These are phyloP conservation scores for Lasioglossum villosulum DNA, from an alignment of 2,888 invertebrate species.

Conservation along the genomic window DNA sequence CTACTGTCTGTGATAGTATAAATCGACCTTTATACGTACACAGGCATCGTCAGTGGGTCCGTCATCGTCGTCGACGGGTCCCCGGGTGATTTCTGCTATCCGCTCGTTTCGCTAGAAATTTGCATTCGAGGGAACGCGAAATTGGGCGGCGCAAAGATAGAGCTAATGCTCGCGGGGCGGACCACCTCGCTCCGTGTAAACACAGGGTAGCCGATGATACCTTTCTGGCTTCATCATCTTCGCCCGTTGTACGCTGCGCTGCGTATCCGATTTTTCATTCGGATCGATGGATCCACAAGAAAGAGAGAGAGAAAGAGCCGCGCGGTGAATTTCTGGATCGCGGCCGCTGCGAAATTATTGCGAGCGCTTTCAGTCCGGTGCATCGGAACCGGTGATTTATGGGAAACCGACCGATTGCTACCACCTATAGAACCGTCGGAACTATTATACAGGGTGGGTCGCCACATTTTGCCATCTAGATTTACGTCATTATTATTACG, in stretches of 20 bases:
- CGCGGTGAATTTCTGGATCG: slow-evolving; percentile 37
- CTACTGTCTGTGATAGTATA: too few relatives aligned
- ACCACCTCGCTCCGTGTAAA: slow-evolving; percentile 75
- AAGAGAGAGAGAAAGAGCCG: background rate
- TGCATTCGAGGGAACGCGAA: slow-evolving; percentile 78
- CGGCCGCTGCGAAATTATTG: slow-evolving; percentile 26
- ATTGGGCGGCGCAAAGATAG: slow-evolving; percentile 78
- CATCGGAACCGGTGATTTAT: background rate
- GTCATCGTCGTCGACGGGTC: slow-evolving; percentile 52
- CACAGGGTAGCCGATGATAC: slow-evolving; percentile 79
- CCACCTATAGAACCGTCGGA: background rate
- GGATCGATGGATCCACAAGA: slow-evolving; percentile 24
- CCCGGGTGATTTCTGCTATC: slow-evolving; percentile 75
- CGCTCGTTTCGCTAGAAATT: slow-evolving; percentile 79
- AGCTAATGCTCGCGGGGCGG: slow-evolving; percentile 76
- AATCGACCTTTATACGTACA: too few relatives aligned
- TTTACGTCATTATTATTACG: too few relatives aligned
- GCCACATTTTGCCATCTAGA: too few relatives aligned
- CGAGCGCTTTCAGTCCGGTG: slow-evolving; percentile 31
- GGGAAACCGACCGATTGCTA: background rate
- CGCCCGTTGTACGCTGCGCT: slow-evolving; percentile 53
- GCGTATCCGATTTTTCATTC: slow-evolving; percentile 68
- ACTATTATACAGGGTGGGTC: too few relatives aligned
- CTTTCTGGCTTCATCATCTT: slow-evolving; percentile 75
- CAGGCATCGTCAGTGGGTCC: slow-evolving; percentile 62